These are phyloP conservation scores for Dusona sp. DNA, from an alignment of 2,888 invertebrate species.

Conservation along the genomic window DNA sequence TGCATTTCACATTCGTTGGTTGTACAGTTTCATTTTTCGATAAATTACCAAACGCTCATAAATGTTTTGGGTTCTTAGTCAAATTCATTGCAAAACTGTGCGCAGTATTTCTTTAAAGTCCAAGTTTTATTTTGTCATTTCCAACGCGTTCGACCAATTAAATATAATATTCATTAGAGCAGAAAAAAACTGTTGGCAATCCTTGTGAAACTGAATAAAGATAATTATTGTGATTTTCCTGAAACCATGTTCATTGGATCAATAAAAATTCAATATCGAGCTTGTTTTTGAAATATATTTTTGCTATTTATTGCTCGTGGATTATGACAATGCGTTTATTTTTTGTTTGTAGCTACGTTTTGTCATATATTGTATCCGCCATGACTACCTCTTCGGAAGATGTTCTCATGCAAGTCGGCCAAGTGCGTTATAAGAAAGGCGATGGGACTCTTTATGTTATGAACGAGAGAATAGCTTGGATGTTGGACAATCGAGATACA, in stretches of 20 bases:
- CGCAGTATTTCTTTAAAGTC: neutral
- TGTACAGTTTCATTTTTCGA: neutral
- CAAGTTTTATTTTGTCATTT: neutral
- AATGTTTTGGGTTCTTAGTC: neutral
- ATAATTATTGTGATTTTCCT: no score
- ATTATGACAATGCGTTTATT: neutral
- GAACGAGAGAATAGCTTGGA: constrained; percentile 98
- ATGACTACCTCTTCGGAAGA: constrained; percentile 97
- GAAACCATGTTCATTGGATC: neutral
- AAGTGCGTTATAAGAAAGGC: constrained; percentile 97
- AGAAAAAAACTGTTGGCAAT: neutral
- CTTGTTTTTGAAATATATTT: neutral
- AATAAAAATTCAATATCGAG: neutral
- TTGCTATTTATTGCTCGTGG: neutral
- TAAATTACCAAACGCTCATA: neutral
- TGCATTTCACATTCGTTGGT: neutral
- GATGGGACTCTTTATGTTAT: constrained; percentile 98
- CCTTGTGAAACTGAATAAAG: no score
- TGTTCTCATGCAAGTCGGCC: constrained; percentile 95
- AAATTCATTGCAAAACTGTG: neutral
- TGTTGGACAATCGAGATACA: constrained; percentile 96
- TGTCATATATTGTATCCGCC: constrained; percentile 78
- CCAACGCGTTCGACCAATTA: neutral
- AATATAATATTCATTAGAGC: neutral
- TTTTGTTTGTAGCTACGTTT: constrained; percentile 74